Evolutionary conservation across 1,140 invertebrate species (phyloP), one percentile per base, ranked within the genome.

Genomic region (Drosophila sucinea): DNA sequence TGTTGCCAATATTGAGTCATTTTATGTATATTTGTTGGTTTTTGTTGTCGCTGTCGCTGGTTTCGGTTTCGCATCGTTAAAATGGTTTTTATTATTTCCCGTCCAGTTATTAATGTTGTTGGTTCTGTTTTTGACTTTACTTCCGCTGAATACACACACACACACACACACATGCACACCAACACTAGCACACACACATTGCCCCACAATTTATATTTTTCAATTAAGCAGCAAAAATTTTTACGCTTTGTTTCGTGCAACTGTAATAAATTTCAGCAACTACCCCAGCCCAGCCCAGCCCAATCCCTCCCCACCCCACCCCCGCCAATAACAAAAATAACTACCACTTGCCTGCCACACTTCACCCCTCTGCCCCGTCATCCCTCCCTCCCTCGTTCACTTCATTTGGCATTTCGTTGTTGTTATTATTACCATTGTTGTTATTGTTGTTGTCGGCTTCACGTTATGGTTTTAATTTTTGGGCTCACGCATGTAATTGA

Each of bases 151-250:
- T 70, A 77, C 35, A 79, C 66, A 67, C 33, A 30, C 44, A 41
- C 35, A 47, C 30, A 60, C 47, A 57, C 40, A 40, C 33, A 44
- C 30, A 56, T 33, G 57, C 32, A 62, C 35, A 55, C 41, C 17
- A 17, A 17, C 17, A 17, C 17, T 17, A 17, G 27, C 30, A n/a
- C 58, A 29, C 32, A 47, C 30, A 41, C 7, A 60, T 54, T 75
- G 64, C 67, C 44, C 44, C 64, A 77, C 83, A 87, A 86, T 86
- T 86, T 86, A 86, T 86, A 86, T 86, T 86, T 86, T 86, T 86
- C 83, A 86, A 86, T 86, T 86, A 86, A 86, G 83, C 83, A 87
- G 76, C 83, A 86, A 86, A 87, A 86, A 86, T 87, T 83, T 51
- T 79, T 87, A 87, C 83, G 83, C 83, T 86, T 83, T 86, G 83